These are phyloP conservation scores for Charaxes varanes DNA, from an alignment of 1,140 invertebrate genomes.

Conservation along the genomic window DNA sequence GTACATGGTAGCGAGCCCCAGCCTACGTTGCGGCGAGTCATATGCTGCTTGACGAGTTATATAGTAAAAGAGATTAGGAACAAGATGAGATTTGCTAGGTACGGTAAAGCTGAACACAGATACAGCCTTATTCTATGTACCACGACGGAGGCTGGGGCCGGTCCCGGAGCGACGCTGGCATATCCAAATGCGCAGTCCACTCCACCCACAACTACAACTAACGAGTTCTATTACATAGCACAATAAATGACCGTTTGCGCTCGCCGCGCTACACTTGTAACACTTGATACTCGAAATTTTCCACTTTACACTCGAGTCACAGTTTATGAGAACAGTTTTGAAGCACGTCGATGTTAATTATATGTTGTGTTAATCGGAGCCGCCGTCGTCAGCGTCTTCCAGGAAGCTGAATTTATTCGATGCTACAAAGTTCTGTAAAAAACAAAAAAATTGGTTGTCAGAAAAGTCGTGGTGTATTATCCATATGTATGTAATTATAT, in stretches of 20 bases:
- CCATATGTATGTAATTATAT: too few species aligned
- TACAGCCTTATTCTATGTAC: not conserved
- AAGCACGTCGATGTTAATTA: slow-evolving; percentile 27
- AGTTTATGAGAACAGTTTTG: slow-evolving; percentile 40
- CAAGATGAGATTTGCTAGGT: slow-evolving; percentile 9
- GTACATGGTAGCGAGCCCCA: slow-evolving; percentile 62
- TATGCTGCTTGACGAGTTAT: slow-evolving; percentile 2
- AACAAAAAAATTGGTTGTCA: too few species aligned
- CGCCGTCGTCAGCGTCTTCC: slow-evolving; percentile 60
- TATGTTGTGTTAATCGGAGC: slow-evolving; percentile 48
- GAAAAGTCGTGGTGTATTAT: too few species aligned
- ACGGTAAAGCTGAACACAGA: not conserved
- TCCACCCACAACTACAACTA: too few species aligned
- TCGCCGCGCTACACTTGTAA: slow-evolving; percentile 25
- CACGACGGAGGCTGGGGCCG: slow-evolving; percentile 47
- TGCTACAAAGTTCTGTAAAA: slow-evolving; percentile 77
- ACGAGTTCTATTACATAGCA: slow-evolving; percentile 50
- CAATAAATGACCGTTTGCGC: slow-evolving; percentile 41
- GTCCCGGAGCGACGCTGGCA: slow-evolving; percentile 47
- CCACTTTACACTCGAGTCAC: slow-evolving; percentile 64
- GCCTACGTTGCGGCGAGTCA: slow-evolving; percentile 30
- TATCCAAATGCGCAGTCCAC: too few species aligned
- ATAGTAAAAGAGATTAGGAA: slow-evolving; percentile 5
- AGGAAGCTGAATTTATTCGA: slow-evolving; percentile 77
- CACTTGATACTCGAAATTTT: slow-evolving; percentile 60